Percentiles rank a stretch among this genome's conserved stretches.
phyloP scores from a whole-genome alignment of 1,140 invertebrate species.

The Diachasmimorpha longicaudata region DNA sequence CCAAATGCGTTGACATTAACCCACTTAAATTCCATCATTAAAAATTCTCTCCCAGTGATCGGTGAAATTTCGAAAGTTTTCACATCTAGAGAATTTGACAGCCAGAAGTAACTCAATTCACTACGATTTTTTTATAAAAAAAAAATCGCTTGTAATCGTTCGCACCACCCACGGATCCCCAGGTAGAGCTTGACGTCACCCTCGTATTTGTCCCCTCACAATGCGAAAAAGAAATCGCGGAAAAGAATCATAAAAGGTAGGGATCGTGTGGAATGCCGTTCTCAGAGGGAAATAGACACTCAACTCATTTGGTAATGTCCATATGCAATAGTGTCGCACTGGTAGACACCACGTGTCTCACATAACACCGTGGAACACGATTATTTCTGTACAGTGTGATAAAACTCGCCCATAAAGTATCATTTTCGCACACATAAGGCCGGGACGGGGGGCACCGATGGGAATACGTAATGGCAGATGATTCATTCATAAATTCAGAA shows the following conservation, averaged over 20 bases:
- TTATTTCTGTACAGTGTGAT: background rate
- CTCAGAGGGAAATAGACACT: background rate
- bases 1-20: constrained; percentile 37
- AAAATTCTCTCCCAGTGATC: background rate
- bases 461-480: constrained; percentile 9
- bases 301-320: constrained; percentile 7
- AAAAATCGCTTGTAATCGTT: background rate
- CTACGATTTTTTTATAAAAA: background rate
- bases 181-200: constrained; percentile 18
- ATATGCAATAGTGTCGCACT: constrained; percentile 17
- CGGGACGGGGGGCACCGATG: background rate
- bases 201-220: background rate
- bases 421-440: background rate
- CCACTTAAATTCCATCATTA: constrained; percentile 28
- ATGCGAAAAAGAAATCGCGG: constrained; percentile 7
- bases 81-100: background rate
- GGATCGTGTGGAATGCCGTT: constrained; percentile 30
- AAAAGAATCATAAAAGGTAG: constrained; percentile 44
- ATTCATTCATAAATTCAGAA: background rate
- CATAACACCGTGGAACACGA: background rate
- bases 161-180: background rate
- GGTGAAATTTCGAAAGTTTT: background rate
- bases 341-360: constrained; percentile 18
- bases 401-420: background rate
- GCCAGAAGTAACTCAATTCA: background rate